These are phyloP conservation scores for Grallaria varia DNA, from an alignment of 2,113 vertebrate genomes.

Conservation along the genomic window DNA sequence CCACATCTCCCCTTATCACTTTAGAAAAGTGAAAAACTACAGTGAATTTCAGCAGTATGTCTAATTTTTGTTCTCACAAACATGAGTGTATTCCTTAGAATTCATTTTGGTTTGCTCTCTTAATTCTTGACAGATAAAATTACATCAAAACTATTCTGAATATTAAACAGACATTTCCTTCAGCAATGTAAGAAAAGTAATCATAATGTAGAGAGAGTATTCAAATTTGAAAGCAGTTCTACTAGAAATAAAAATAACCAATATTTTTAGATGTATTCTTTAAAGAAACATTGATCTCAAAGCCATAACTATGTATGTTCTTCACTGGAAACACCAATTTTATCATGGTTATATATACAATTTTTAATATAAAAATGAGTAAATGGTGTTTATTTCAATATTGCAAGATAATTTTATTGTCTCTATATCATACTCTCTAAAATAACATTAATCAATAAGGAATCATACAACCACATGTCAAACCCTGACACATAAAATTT, in stretches of 20 bases:
- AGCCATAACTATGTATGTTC: not conserved
- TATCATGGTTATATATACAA: not conserved
- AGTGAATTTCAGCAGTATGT: not conserved
- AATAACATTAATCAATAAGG: not conserved
- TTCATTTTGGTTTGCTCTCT: not conserved
- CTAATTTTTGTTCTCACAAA: not conserved
- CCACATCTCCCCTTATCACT: not conserved
- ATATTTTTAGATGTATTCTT: not conserved
- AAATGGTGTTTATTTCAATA: not conserved
- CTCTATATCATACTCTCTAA: not conserved
- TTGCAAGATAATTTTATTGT: not conserved
- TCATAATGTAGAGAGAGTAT: not conserved
- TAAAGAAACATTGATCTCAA: not conserved
- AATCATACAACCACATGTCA: not conserved
- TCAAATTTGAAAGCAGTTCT: not conserved
- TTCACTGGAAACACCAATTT: not conserved
- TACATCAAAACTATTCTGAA: slow-evolving; percentile 17
- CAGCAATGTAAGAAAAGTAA: slow-evolving; percentile 16
- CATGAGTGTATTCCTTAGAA: not conserved
- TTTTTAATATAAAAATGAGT: not conserved
- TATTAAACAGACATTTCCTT: slow-evolving; percentile 24
- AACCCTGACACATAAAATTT: not conserved
- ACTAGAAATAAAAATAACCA: not conserved
- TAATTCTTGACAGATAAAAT: not conserved
- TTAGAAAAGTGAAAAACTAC: not conserved